Base-by-base conservation (phyloP, 1,140 invertebrate species). In the Diabrotica virgifera region DNA sequence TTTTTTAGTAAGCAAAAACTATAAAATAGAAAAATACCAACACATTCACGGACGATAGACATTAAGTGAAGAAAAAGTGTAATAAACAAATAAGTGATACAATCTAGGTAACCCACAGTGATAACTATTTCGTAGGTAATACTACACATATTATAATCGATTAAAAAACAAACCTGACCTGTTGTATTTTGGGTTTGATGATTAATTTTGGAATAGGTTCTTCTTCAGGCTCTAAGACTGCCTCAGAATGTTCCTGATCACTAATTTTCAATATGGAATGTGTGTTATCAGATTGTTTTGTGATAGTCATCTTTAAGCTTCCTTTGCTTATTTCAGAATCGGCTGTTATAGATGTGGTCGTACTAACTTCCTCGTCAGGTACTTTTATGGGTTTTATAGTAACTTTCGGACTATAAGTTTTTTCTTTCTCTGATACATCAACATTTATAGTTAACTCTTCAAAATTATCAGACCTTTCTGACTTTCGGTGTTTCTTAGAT, bases 181-280 rank as follows among this genome's bases (percentile, higher is more conserved):
- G 67, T 64, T 75, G 74, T 11, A 72, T 60, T 50, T 67, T 69
- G 14, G 71, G 70, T 69, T 78, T 77, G 12, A 78, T 78, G 12
- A 76, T 73, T n/a, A 77, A 62, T 66, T 77, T 78, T 10, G 75
- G 76, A 35, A 77, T 67, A 2, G 72, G 69, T 36, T 68, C 67
- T 12, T 50, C 12, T 6, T 13, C 24, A 10, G 53, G 37, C n/a
- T 54, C 35, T 60, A 46, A n/a, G 36, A 67, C 63, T 53, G 71
- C 69, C 5, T 76, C 71, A 5, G 73, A 71, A 64, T 76, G 71
- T 9, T 76, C 71, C 0, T 73, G 70, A 63, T 76, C 71, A 59
- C 67, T 76, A 12, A 77, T 73, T 59, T 78, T 78, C 40, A 78
- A 63, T 54, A 78, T 77, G 1, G 77, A 78, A 71, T 75, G 72